Conservation (phyloP, 2,113 vertebrate species). For the Puma concolor region DNA sequence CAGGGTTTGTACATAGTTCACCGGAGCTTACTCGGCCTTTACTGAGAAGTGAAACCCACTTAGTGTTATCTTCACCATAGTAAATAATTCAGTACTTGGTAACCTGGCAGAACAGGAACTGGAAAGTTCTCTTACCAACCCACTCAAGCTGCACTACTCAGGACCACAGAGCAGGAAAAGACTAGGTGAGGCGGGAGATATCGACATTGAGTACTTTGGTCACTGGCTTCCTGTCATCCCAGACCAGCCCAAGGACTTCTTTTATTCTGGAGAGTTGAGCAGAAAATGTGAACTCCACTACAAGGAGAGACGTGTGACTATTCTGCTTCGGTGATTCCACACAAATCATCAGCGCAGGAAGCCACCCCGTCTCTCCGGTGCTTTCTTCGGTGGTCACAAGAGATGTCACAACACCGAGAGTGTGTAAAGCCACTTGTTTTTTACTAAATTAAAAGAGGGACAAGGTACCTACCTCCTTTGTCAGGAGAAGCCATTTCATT, state of each 20-base stretch:
- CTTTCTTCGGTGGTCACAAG: background rate
- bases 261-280: background rate
- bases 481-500: background rate
- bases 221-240: background rate
- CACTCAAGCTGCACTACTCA: background rate
- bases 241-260: background rate
- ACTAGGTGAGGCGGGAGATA: background rate
- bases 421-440: background rate
- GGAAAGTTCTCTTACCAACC: background rate
- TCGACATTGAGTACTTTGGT: background rate
- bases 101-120: background rate
- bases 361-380: background rate
- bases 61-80: background rate
- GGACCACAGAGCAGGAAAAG: background rate
- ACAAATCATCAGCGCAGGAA: background rate
- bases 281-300: background rate
- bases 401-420: background rate
- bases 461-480: background rate
- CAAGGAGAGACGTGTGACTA: background rate
- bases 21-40: background rate
- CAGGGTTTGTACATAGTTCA: background rate
- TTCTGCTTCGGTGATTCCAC: background rate
- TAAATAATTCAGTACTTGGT: background rate
- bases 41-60: too few relatives aligned
- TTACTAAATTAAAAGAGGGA: background rate